These are phyloP conservation scores for Marcusenius ussheri DNA, from an alignment of 2,113 vertebrate species.

Conservation along the genomic window DNA sequence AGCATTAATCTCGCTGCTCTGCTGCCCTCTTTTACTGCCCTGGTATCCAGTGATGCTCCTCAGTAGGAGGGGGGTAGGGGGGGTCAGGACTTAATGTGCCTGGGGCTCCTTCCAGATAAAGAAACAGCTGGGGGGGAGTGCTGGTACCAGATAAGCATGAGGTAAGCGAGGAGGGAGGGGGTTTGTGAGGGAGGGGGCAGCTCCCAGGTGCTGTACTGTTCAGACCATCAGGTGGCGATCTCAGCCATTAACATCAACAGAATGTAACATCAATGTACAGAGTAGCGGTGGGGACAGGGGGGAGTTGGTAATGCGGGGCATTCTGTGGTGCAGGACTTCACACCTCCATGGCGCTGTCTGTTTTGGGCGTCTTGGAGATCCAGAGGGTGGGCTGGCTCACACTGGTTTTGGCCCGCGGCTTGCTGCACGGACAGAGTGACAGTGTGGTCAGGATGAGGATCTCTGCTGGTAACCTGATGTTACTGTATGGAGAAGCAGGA, in stretches of 20 bases:
- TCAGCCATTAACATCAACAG: not conserved
- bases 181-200: not conserved
- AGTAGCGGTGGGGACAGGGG: not conserved
- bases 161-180: not conserved
- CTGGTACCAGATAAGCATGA: not conserved
- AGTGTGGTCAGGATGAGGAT: not conserved
- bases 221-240: not conserved
- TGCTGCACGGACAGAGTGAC: conserved; percentile 51
- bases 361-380: conserved; percentile 81
- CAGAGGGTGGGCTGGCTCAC: conserved; percentile 77
- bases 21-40: conserved; percentile 12
- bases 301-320: not conserved
- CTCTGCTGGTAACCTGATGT: not conserved
- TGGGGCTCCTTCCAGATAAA: not conserved
- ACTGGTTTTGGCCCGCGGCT: conserved; percentile 77
- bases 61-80: not conserved
- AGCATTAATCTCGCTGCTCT: conserved; percentile 35
- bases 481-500: not conserved
- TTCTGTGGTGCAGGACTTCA: conserved; percentile 45
- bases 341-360: conserved; percentile 77
- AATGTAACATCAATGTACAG: not conserved
- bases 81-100: not conserved
- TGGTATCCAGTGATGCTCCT: not conserved
- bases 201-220: not conserved
- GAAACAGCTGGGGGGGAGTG: not conserved